Base-by-base conservation (phyloP, 92 coral and sea anemone species). In the Porites evermanni region DNA sequence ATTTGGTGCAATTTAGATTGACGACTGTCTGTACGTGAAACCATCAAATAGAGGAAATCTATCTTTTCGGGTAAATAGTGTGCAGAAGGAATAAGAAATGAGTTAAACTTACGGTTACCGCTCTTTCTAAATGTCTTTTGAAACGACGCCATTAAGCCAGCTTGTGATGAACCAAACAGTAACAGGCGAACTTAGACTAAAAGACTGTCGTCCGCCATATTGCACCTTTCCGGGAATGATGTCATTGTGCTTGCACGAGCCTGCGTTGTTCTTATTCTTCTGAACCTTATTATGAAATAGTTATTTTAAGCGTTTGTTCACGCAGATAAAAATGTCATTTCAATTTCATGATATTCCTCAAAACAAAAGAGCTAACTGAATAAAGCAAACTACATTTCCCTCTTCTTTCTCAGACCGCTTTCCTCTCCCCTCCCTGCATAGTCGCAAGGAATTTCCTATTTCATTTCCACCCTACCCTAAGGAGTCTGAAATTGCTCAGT, bases 41-140 rank as follows among this genome's bases (percentile, higher is more conserved):
- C 47, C 5, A 38, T 38, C 7, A 38, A 38, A 38, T 38, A 38
- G 47, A 63, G 47, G 64, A 14, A 51, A 23, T 65, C 70, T 83
- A 14, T 44, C 50, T 3, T 66, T 56, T 75, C 44, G 21, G 70
- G 38, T 65, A 44, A 66, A 32, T 21, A 24, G 53, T 54, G 18
- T 64, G 5, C 44, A 51, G 4, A 19, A 17, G 5, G 8, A 38
- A 58, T 0, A 66, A 64, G 51, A 52, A 44, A 75, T 11, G 79
- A 26, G 67, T 32, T 72, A 20, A 71, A 92, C 95, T 89, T 79
- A 92, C 95, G 95, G 79, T 81, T 89, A 18, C 95, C 95, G 53
- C 93, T 84, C 83, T 92, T 92, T 47, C 95, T 88, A 86, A 92
- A 92, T 20, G 95, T 92, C 91, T 82, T 89, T 71, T 88, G 92